Evolutionary conservation across 2,113 vertebrate genomes (phyloP).

Genomic region (Melanerpes aurifrons): DNA sequence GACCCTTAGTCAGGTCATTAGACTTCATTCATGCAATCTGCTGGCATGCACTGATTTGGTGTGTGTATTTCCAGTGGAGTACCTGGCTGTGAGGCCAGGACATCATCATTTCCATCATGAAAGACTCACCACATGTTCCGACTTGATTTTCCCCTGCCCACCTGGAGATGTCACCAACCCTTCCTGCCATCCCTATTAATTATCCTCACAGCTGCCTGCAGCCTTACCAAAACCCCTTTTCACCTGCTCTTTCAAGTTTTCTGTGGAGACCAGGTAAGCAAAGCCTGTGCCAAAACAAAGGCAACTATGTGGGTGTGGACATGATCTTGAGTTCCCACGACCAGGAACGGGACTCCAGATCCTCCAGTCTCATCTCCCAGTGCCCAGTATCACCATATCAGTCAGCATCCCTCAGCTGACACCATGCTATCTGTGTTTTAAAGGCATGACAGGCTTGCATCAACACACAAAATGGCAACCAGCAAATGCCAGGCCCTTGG

Average conservation of each 20-base stretch:
- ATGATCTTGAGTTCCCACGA: neutral
- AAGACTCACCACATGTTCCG: constrained; percentile 9
- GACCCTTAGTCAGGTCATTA: neutral
- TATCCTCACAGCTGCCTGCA: constrained; percentile 22
- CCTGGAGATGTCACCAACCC: constrained; percentile 25
- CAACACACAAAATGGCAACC: neutral
- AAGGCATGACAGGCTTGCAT: neutral
- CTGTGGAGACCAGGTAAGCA: neutral
- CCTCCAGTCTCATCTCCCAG: neutral
- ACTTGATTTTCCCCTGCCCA: constrained; percentile 31
- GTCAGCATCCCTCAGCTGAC: neutral
- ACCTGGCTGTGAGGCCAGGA: neutral
- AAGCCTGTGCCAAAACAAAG: constrained; percentile 11
- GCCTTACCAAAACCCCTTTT: constrained; percentile 32
- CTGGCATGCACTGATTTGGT: neutral
- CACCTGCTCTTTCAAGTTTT: constrained; percentile 35
- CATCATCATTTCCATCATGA: neutral
- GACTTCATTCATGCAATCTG: neutral
- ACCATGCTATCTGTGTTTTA: neutral
- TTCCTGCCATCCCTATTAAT: neutral
- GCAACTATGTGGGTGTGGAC: neutral
- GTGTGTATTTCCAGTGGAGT: neutral
- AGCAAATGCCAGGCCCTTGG: neutral
- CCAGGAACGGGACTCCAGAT: neutral
- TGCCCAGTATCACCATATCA: neutral